Evolutionary conservation across 92 coral and sea anemone species (phyloP), one percentile per base, ranked within the genome.

Genomic region (Micromussa lordhowensis): DNA sequence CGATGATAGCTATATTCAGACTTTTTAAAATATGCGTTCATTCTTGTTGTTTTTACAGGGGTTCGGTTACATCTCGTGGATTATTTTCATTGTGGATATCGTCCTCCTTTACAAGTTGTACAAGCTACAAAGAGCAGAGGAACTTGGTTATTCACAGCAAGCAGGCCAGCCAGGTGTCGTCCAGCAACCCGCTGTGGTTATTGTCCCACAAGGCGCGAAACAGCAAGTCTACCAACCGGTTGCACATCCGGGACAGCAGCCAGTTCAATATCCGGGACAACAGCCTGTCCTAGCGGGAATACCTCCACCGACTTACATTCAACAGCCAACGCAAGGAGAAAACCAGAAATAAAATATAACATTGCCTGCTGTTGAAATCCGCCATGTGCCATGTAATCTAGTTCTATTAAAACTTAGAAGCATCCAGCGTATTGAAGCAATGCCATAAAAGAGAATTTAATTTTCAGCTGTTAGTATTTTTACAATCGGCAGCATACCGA

Each of bases 61-160:
- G 10, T 82, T 85, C 48, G 95, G 95, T 18, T 92, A 75, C 81
- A 75, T 92, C 53, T 75, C 93, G 29, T 91, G 82, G 31, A 77
- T 92, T n/a, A 22, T 90, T 75, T 90, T 89, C 68, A 29, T 89
- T 49, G 82, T 92, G 55, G 95, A 92, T 68, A 84, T 91, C 55
- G 28, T 54, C 26, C 70, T 92, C 2, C 87, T 86, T 34, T 92
- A 81, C 91, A 89, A 83, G 82, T 63, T 85, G 91, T 51, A 81
- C 88, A 90, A 83, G 49, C 82, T 63, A 44, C 88, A 85, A 16
- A 26, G 71, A 35, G 55, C 26, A 44, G 73, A 75, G 59, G 88
- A 85, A 35, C 17, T 76, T 2, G 30, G 48, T 4, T 74, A 22
- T 9, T 40, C 17, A 5, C 73, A 35, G 34, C 54, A 24, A 26